Evolutionary conservation across 2,113 vertebrate genomes (phyloP), one percentile per base, ranked within the genome.

Genomic region (Rhinogobius similis): DNA sequence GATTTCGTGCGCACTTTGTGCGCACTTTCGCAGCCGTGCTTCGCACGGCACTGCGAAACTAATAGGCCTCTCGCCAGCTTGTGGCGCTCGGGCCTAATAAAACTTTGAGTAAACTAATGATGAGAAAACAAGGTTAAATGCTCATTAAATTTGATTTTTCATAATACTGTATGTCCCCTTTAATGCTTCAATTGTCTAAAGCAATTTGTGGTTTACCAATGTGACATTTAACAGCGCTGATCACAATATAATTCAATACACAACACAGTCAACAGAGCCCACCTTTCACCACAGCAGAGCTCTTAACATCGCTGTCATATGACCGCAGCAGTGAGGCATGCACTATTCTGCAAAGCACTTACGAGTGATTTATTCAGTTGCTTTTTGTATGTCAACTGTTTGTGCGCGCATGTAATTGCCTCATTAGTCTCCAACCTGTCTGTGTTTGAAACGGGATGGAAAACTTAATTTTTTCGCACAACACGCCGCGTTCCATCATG

Each of bases 401-500:
- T 63, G 62, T 27, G 7, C 38, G 56, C 21, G 55, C 43, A 32
- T 73, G 77, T 44, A 55, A 7, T 68, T 27, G 43, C 62, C 78
- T 61, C 48, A 70, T 79, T 81, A 76, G 82, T 83, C 75, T 68
- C 62, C 76, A 82, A 75, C 83, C 71, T 26, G 81, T 85, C 68
- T 76, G 70, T 88, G 78, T 89, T 89, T 84, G 43, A 81, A 75
- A 86, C 84, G 89, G 87, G 81, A 86, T 20, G 21, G 50, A 87
- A 63, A 70, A 77, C 78, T 56, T 71, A 81, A 65, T 68, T 70
- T 67, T 26, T 86, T 85, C 79, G 78, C 66, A 80, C 87, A 87
- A 81, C 81, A 56, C 83, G 61, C 65, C 78, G 82, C 70, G 68
- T 82, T 87, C 62, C 73, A 67, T 82, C 87, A 85, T 90, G 82